Conservation (phyloP, 2,888 invertebrate species). For the Halictus ligatus region DNA sequence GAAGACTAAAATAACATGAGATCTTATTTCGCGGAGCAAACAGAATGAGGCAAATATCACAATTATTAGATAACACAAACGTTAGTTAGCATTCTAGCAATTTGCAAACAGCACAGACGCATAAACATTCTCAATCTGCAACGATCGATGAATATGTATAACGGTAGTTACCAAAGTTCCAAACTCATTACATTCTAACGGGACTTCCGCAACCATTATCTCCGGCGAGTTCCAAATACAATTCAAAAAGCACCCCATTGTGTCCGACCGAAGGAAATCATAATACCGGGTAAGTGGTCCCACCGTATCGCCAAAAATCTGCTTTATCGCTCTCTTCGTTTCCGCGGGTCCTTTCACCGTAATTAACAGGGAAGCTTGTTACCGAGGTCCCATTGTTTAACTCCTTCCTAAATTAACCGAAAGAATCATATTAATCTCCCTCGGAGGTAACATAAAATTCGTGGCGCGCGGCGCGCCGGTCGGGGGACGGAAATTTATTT, state of each 20-base stretch:
- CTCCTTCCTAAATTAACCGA: slow-evolving; percentile 31
- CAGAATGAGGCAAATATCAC: background rate
- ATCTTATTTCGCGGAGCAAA: background rate
- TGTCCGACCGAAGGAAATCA: background rate
- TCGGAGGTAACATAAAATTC: slow-evolving; percentile 38
- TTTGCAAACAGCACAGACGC: background rate
- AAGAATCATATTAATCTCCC: slow-evolving; percentile 48
- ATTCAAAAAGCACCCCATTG: slow-evolving; percentile 1
- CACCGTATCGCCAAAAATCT: slow-evolving; percentile 28
- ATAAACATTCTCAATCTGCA: background rate
- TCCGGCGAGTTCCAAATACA: background rate
- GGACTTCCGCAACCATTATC: background rate
- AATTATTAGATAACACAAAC: background rate
- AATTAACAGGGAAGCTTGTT: slow-evolving; percentile 35
- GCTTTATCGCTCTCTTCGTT: slow-evolving; percentile 22
- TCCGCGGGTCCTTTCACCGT: slow-evolving; percentile 19
- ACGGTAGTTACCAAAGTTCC: background rate
- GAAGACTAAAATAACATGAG: background rate
- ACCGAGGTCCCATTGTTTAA: slow-evolving; percentile 30
- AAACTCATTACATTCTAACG: background rate
- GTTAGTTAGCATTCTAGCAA: background rate
- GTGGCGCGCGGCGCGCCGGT: background rate
- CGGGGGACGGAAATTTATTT: slow-evolving; percentile 26
- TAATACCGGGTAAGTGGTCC: background rate
- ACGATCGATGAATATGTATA: background rate